A percentile compares a stretch with the other conserved stretches of the same genome.
These are phyloP conservation scores for Contarinia nasturtii DNA, from an alignment of 1,140 invertebrate species.

Conservation along the genomic window DNA sequence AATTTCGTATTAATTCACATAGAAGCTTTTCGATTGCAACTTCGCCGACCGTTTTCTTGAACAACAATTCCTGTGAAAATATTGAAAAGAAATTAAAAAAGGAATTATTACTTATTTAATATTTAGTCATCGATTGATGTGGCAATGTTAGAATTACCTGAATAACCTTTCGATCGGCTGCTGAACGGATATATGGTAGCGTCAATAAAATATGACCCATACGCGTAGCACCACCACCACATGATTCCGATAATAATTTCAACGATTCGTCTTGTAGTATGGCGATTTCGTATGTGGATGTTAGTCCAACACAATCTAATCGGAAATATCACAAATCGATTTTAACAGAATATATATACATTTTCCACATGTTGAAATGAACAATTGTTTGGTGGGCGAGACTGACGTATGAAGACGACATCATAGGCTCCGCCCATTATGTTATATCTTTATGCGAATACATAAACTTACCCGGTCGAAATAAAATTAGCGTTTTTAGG, in stretches of 20 bases:
- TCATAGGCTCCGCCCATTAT: too few relatives aligned
- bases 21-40: slow-evolving; percentile 46
- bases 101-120: background rate
- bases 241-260: slow-evolving; percentile 48
- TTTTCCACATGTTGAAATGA: background rate
- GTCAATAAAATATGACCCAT: slow-evolving; percentile 51
- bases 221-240: slow-evolving; percentile 36
- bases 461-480: slow-evolving; percentile 46
- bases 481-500: slow-evolving; percentile 61
- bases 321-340: too few relatives aligned
- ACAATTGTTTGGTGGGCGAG: background rate
- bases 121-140: background rate
- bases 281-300: slow-evolving; percentile 39
- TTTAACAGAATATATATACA: background rate
- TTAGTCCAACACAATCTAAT: slow-evolving; percentile 44
- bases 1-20: slow-evolving; percentile 23
- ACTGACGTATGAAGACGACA: slow-evolving; percentile 4
- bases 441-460: too few relatives aligned
- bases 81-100: slow-evolving; percentile 1
- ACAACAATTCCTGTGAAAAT: slow-evolving; percentile 37
- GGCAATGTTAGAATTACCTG: slow-evolving; percentile 6
- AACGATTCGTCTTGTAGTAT: slow-evolving; percentile 60
- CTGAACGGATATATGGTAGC: slow-evolving; percentile 37
- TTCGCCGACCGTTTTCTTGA: slow-evolving; percentile 47
- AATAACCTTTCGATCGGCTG: slow-evolving; percentile 28